phyloP scores from a whole-genome alignment of 2,113 vertebrate genomes.

The Serilophus lunatus region DNA sequence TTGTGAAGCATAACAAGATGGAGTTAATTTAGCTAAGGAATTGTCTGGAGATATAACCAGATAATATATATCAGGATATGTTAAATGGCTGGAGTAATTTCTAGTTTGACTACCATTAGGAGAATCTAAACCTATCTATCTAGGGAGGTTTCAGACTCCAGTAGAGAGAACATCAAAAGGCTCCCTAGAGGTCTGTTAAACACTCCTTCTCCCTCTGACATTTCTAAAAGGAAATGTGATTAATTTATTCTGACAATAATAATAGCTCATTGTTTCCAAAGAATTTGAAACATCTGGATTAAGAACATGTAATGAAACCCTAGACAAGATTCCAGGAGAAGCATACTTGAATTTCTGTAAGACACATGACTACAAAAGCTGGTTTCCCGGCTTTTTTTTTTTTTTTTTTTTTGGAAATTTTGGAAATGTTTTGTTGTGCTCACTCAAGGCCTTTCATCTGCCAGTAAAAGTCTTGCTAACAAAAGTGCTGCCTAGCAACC shows the following conservation, averaged over 20 bases:
- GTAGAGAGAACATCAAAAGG: background rate
- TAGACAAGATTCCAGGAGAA: background rate
- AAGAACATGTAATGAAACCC: background rate
- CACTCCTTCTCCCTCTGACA: background rate
- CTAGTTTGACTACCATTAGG: background rate
- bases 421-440: background rate
- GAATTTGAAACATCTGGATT: slow-evolving; percentile 17
- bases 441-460: background rate
- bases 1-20: background rate
- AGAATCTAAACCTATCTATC: background rate
- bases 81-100: background rate
- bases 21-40: background rate
- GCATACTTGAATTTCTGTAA: background rate
- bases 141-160: background rate
- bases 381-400: too few species aligned
- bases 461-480: background rate
- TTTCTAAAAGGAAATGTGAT: slow-evolving; percentile 11
- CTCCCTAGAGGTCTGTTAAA: background rate
- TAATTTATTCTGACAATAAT: background rate
- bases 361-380: background rate
- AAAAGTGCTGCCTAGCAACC: background rate
- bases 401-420: background rate
- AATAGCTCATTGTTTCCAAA: slow-evolving; percentile 22
- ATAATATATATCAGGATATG: background rate
- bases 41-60: background rate